These are phyloP conservation scores for Trachelus troglodyta DNA, from an alignment of 2,888 invertebrate genomes.

Conservation along the genomic window DNA sequence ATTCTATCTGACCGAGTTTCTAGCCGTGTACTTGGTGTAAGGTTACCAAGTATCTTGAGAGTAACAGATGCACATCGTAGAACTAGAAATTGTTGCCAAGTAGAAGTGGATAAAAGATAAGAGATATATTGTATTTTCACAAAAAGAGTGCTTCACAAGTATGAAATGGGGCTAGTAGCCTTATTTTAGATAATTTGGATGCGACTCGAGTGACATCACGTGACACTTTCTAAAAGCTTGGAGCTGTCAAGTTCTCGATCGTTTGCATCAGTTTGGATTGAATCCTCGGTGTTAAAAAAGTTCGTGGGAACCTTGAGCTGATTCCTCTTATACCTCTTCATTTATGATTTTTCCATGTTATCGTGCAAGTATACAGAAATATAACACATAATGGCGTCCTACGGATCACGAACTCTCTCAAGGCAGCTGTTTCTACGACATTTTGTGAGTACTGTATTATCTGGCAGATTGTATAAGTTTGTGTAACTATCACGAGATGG, in stretches of 20 bases:
- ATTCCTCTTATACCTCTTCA: background rate
- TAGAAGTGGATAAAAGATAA: background rate
- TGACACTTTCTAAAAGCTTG: slow-evolving; percentile 12
- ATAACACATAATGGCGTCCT: background rate
- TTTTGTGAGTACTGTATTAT: background rate
- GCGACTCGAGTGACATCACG: slow-evolving; percentile 42
- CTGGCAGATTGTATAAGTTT: background rate
- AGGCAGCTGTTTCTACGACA: background rate
- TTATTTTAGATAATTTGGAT: background rate
- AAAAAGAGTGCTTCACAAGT: background rate
- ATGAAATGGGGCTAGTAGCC: background rate
- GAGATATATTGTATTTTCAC: background rate
- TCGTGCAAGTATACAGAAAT: background rate
- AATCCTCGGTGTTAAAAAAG: background rate
- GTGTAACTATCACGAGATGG: background rate
- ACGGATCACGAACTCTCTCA: background rate
- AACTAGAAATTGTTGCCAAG: background rate
- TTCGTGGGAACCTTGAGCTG: background rate
- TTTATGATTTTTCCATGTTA: background rate
- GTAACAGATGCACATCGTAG: background rate
- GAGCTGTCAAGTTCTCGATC: background rate
- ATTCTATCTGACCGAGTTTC: background rate
- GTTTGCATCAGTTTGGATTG: background rate
- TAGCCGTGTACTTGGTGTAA: background rate
- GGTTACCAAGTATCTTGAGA: background rate